Percentiles rank a stretch among this genome's conserved stretches.
phyloP scores from a whole-genome alignment of 2,888 invertebrate genomes.

The Orthosia gracilis region DNA sequence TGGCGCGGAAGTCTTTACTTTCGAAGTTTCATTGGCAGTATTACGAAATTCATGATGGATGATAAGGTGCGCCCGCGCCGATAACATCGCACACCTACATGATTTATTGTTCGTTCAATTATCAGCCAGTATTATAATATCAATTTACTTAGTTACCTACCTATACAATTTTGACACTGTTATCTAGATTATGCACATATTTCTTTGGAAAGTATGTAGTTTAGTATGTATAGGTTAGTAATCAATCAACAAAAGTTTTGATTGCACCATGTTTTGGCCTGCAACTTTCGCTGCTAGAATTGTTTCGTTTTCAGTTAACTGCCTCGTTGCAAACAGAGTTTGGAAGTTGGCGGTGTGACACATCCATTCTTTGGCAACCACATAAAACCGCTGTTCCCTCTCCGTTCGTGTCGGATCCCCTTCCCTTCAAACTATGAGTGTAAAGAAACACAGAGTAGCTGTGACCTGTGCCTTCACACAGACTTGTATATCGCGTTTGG shows the following conservation, averaged over 20 bases:
- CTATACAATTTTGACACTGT: conserved; percentile 62
- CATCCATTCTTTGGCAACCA: no score
- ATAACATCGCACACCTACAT: conserved; percentile 70
- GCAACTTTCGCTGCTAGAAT: conserved; percentile 13
- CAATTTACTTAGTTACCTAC: conserved; percentile 57
- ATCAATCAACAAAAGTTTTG: conserved; percentile 40
- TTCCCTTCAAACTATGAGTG: no score
- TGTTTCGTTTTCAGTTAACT: background rate
- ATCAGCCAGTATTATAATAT: conserved; percentile 60
- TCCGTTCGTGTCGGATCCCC: no score
- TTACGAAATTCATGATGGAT: conserved; percentile 74
- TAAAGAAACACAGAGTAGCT: no score
- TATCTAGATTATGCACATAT: conserved; percentile 63
- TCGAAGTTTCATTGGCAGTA: conserved; percentile 56
- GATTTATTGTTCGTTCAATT: conserved; percentile 58
- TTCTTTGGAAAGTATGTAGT: conserved; percentile 54
- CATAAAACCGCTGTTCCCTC: no score
- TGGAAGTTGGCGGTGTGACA: no score
- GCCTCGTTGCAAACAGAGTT: no score
- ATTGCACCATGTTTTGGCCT: conserved; percentile 1
- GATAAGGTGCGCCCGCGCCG: conserved; percentile 72
- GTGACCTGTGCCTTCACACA: no score
- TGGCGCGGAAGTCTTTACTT: conserved; percentile 66
- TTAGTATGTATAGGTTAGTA: conserved; percentile 20
- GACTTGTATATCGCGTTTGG: no score